Evolutionary conservation across 1,140 invertebrate species (phyloP).

Genomic region (Antheraea mylitta): DNA sequence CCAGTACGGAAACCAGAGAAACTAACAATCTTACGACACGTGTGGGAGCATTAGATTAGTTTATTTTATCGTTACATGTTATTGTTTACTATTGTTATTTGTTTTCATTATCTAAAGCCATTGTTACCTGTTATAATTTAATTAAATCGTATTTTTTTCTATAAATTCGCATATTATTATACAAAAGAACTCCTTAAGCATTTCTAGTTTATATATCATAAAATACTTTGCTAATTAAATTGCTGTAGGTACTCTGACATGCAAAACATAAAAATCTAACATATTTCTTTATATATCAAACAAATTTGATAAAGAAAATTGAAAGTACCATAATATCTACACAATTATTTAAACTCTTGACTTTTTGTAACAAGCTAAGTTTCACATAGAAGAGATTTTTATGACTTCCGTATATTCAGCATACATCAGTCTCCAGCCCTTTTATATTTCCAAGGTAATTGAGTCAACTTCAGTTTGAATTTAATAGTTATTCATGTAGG

Average conservation of each 20-base stretch:
- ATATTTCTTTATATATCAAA: no score
- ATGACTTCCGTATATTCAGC: no score
- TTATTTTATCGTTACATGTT: constrained; percentile 15
- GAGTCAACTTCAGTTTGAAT: no score
- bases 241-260: not conserved
- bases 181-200: not conserved
- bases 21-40: constrained; percentile 33
- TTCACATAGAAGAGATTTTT: no score
- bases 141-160: constrained; percentile 16
- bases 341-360: no score
- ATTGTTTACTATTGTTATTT: constrained; percentile 12
- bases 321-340: no score
- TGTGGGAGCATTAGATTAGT: constrained; percentile 38
- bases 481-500: no score
- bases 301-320: no score
- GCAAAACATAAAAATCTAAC: no score
- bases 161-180: not conserved
- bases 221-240: not conserved
- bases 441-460: no score
- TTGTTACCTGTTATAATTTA: constrained; percentile 19
- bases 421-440: no score
- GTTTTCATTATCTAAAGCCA: constrained; percentile 13
- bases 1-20: constrained; percentile 33
- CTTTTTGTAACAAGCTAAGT: no score
- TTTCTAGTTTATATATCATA: not conserved